Percentiles rank a stretch among this genome's conserved stretches.
Evolutionary conservation across 1,140 invertebrate species (phyloP).

Genomic region (Anthonomus grandis): DNA sequence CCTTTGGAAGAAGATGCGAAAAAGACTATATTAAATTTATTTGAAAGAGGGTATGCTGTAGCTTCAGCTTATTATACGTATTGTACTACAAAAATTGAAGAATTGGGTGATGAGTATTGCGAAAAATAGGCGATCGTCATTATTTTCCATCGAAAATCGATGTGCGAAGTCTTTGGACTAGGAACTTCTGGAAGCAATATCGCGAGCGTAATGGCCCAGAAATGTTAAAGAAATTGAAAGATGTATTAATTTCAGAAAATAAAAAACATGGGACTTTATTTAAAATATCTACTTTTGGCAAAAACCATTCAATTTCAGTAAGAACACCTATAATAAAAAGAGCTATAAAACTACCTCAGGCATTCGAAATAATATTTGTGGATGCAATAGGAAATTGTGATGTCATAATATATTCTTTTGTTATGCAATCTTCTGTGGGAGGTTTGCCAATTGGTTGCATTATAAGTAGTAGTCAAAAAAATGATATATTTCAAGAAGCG

Average conservation of each 20-base stretch:
- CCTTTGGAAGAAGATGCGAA: slow-evolving; percentile 1
- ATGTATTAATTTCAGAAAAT: background rate
- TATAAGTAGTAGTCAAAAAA: background rate
- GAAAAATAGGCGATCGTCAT: slow-evolving; percentile 1
- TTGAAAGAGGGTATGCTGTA: slow-evolving; percentile 1
- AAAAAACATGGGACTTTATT: background rate
- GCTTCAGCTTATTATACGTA: slow-evolving; percentile 10
- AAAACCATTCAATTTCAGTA: background rate
- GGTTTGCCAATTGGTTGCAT: background rate
- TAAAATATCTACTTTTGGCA: no score
- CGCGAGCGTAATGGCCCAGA: background rate
- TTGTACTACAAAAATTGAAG: slow-evolving; percentile 1
- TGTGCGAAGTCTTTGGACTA: slow-evolving; percentile 3
- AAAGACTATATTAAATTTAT: background rate
- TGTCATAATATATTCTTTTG: slow-evolving; percentile 11
- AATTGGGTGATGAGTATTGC: slow-evolving; percentile 7
- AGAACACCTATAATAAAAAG: slow-evolving; percentile 12
- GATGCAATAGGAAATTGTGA: no score
- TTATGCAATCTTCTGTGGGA: slow-evolving; percentile 10
- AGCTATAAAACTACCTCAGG: slow-evolving; percentile 8
- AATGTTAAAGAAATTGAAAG: slow-evolving; percentile 3
- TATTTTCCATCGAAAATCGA: slow-evolving; percentile 8
- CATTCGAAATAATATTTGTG: slow-evolving; percentile 11
- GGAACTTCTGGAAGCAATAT: background rate
- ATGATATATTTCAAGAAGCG: background rate